Evolutionary conservation across 2,113 vertebrate species (phyloP).

Genomic region (Silurus glanis): DNA sequence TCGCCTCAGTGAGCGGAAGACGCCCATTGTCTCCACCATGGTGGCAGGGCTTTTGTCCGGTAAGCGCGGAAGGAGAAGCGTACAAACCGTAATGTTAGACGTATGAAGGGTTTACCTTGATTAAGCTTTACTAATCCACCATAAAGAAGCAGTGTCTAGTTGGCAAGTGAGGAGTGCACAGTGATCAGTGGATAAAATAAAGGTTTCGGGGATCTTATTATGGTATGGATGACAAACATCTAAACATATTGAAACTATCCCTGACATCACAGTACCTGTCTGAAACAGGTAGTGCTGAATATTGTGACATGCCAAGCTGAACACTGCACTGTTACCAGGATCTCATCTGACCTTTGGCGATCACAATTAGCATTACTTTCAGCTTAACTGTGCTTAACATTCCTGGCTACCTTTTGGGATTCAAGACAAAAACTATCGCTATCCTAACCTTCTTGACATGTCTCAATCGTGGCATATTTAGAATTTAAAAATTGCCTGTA

Average conservation of each 20-base stretch:
- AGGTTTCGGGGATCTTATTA: too few species aligned
- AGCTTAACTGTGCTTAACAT: not conserved
- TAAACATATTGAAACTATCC: not conserved
- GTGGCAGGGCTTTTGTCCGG: conserved; percentile 74
- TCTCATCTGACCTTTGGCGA: not conserved
- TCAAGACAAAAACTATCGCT: not conserved
- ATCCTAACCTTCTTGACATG: not conserved
- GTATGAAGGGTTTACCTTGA: not conserved
- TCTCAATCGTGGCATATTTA: not conserved
- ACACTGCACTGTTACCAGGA: not conserved
- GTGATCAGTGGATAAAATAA: not conserved
- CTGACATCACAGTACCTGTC: not conserved
- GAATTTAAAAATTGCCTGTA: not conserved
- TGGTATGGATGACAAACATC: not conserved
- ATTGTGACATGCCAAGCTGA: not conserved
- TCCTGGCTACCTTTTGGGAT: not conserved
- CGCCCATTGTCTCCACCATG: conserved; percentile 72
- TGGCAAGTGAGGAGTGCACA: not conserved
- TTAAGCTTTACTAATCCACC: not conserved
- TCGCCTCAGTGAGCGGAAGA: conserved; percentile 70
- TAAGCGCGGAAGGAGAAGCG: conserved; percentile 55
- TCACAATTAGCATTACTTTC: not conserved
- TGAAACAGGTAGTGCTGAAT: not conserved
- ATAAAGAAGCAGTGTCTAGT: not conserved
- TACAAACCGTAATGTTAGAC: conserved; percentile 18